These are phyloP conservation scores for Porites lobata DNA, from an alignment of 92 coral and sea anemone genomes.

Conservation along the genomic window DNA sequence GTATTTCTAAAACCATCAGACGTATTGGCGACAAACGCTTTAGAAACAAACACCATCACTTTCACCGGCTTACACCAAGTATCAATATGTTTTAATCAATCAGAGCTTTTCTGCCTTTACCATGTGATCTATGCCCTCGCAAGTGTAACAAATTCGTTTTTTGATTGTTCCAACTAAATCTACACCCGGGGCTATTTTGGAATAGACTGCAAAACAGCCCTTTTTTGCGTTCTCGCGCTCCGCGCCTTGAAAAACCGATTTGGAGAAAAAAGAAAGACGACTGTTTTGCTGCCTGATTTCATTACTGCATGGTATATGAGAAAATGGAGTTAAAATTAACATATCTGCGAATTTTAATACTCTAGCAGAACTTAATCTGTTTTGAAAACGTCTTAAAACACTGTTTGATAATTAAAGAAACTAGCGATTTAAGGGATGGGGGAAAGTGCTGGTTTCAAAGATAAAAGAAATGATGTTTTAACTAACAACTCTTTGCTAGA, in stretches of 20 bases:
- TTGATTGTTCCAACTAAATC: not conserved
- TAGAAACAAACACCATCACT: not conserved
- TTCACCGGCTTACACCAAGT: not conserved
- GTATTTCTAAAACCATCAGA: not conserved
- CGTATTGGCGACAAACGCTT: slow-evolving; percentile 23
- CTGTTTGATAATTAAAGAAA: not conserved
- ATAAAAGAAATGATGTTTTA: slow-evolving; percentile 9
- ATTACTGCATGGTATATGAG: not conserved
- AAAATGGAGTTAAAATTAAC: slow-evolving; percentile 25
- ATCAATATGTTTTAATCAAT: slow-evolving; percentile 7
- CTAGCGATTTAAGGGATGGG: not conserved
- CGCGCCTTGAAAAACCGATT: too few relatives aligned
- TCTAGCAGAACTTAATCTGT: not conserved
- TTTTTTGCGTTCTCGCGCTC: too few relatives aligned
- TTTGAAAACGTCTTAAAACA: not conserved
- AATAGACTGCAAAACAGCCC: not conserved
- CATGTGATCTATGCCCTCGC: not conserved
- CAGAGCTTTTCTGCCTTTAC: not conserved
- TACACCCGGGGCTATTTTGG: too few relatives aligned
- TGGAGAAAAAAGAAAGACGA: too few relatives aligned
- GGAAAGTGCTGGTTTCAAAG: not conserved
- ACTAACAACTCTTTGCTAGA: slow-evolving; percentile 5
- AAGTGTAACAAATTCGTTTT: not conserved
- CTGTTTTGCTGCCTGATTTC: not conserved
- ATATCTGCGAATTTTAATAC: not conserved